Base-by-base conservation (phyloP, 2,888 invertebrate genomes). In the Aelia acuminata region DNA sequence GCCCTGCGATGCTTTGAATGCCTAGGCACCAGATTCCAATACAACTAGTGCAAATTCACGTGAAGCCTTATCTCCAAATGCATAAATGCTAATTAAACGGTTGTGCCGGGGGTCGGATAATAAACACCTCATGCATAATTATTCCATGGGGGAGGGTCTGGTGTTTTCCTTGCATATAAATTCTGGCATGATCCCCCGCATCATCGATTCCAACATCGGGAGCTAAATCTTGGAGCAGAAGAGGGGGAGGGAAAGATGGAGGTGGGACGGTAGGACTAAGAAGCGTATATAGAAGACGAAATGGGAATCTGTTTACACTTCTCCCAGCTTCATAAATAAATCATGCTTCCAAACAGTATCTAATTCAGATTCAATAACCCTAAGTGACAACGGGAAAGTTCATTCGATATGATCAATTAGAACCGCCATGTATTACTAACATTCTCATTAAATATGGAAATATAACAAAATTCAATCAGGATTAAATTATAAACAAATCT, bases 91-190 rank as follows among this genome's bases (percentile, higher is more conserved):
- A 80, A 80, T 80, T 80, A 80, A 80, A 39, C 43, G n/a, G 43
- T 47, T 80, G n/a, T 43, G 43, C 43, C 39, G 43, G 43, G 80
- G 43, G n/a, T 80, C n/a, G 43, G n/a, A 80, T 47, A 80, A 80
- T 80, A 80, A 80, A 80, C 80, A 80, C 43, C 80, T 80, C 80
- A 80, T 80, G 80, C 80, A 80, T 80, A 80, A 80, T 80, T 80
- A 80, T 80, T 43, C n/a, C 80, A n/a, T n/a, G 1, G 11, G 22
- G 10, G 11, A 43, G 80, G 63, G 35, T 1, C 63, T 70, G 31
- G 31, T 70, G 63, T 70, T 70, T 70, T 70, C 63, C 63, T 70
- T 70, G 63, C 63, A 70, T 70, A 70, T 70, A 70, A 70, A 70
- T 70, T 70, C 35, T 35, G 31, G 18, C 31, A 70, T 31, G 63